Evolutionary conservation across 2,113 vertebrate genomes (phyloP), one percentile per base, ranked within the genome.

Genomic region (Calidris pugnax): DNA sequence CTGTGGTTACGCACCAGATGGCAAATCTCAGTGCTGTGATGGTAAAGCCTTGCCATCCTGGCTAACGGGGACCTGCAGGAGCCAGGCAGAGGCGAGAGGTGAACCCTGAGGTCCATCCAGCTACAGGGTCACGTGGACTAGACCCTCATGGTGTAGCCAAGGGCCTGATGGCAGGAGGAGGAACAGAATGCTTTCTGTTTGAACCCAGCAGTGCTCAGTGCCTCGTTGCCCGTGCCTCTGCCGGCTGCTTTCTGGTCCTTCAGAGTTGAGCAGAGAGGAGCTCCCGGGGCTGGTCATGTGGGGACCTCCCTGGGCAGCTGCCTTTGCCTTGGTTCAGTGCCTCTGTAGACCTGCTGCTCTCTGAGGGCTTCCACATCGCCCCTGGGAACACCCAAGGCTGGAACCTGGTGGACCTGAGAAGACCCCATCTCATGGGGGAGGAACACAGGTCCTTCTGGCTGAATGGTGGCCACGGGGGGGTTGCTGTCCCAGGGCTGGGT

Each of bases 341-440:
- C 79, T 80, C 79, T 79, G 48, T 20, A 67, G 62, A 26, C 28
- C 51, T 87, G 43, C 62, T 85, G 62, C 60, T 64, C 66, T 68
- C 13, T 1, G 6, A 63, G 32, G 47, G 17, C 28, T 10, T 78
- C 14, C 2, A 3, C 6, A 7, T 51, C 5, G 0, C 33, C 33
- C 19, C 78, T 59, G 82, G 50, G 60, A 66, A 43, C 50, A 69
- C 57, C 16, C 41, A 5, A 18, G 32, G n/a, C 92, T 71, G 60
- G n/a, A 82, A 33, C 30, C 33, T 53, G 83, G 16, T 18, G 71
- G 53, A 39, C 12, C 53, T 39, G 72, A 56, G 48, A 41, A 80
- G 41, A n/a, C 9, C 9, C 14, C 60, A 57, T 20, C 10, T 16
- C 0, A 0, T 4, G 0, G 0, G 17, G 50, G 11, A 27, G 35